These are phyloP conservation scores for Colletes collaris DNA, from an alignment of 2,888 invertebrate species.

Conservation along the genomic window DNA sequence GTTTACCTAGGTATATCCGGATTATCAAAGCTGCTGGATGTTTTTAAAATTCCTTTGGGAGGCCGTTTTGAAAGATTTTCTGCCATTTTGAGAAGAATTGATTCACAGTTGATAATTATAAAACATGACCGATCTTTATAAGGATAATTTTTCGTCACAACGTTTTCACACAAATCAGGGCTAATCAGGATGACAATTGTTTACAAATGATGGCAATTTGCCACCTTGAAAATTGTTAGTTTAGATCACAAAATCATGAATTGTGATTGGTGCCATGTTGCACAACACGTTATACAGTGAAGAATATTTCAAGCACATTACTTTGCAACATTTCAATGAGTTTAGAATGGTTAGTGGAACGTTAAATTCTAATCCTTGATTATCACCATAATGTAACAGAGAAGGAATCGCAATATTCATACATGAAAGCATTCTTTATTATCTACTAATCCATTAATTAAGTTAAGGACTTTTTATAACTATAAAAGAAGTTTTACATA, in stretches of 20 bases:
- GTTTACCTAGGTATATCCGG: constrained; percentile 83
- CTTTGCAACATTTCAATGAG: constrained; percentile 12
- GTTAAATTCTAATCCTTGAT: constrained; percentile 8
- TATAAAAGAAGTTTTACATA: constrained; percentile 1
- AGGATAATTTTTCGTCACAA: constrained; percentile 29
- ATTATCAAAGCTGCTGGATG: constrained; percentile 95
- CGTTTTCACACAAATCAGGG: constrained; percentile 25
- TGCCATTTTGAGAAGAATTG: constrained; percentile 84
- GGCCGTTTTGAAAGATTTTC: constrained; percentile 93
- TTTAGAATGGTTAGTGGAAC: not conserved
- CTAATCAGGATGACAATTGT: constrained; percentile 25
- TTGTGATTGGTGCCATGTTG: constrained; percentile 47
- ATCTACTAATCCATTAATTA: constrained; percentile 7
- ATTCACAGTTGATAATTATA: constrained; percentile 47
- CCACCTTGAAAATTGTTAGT: constrained; percentile 32
- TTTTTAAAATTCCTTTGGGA: constrained; percentile 95
- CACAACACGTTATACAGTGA: constrained; percentile 21
- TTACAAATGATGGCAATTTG: constrained; percentile 34
- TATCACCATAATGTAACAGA: not conserved
- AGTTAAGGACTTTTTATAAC: constrained; percentile 11
- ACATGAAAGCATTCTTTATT: not conserved
- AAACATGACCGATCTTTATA: constrained; percentile 33
- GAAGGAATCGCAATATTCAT: not conserved
- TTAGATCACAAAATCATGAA: constrained; percentile 26
- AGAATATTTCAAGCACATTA: constrained; percentile 15